Conservation (phyloP, 2,113 vertebrate species). For the Dissostichus mawsoni region DNA sequence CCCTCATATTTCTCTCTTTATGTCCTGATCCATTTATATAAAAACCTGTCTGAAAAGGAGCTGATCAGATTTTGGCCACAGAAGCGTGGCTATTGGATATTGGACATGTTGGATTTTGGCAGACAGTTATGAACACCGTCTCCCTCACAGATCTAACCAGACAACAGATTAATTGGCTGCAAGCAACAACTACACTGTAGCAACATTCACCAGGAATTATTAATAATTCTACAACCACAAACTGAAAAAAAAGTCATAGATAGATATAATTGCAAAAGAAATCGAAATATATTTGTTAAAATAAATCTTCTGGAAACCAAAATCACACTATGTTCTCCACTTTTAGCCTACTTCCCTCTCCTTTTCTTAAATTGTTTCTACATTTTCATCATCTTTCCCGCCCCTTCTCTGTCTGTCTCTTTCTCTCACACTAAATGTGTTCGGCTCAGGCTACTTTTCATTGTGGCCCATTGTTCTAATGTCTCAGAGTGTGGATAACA, state of each 20-base stretch:
- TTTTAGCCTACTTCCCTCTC: neutral
- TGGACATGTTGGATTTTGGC: too few relatives aligned
- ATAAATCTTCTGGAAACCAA: neutral
- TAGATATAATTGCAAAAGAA: neutral
- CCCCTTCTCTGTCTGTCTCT: neutral
- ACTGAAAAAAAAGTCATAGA: neutral
- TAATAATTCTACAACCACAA: neutral
- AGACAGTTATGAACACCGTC: too few relatives aligned
- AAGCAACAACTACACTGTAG: neutral
- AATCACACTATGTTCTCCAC: neutral
- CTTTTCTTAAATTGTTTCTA: neutral
- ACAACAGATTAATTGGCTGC: neutral
- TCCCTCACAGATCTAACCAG: too few relatives aligned
- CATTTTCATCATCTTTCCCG: slow-evolving; percentile 7
- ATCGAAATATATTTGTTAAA: neutral
- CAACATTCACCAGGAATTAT: neutral
- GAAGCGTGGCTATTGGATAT: too few relatives aligned
- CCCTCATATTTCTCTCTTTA: too few relatives aligned
- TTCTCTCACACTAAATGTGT: slow-evolving; percentile 33
- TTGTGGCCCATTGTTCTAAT: slow-evolving; percentile 60
- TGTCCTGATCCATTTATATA: too few relatives aligned
- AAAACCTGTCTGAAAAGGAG: too few relatives aligned
- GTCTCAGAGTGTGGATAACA: slow-evolving; percentile 61
- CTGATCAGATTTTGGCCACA: too few relatives aligned
- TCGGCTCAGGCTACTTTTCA: slow-evolving; percentile 48